Evolutionary conservation across 2,113 vertebrate genomes (phyloP).

Genomic region (Corythaeola cristata): DNA sequence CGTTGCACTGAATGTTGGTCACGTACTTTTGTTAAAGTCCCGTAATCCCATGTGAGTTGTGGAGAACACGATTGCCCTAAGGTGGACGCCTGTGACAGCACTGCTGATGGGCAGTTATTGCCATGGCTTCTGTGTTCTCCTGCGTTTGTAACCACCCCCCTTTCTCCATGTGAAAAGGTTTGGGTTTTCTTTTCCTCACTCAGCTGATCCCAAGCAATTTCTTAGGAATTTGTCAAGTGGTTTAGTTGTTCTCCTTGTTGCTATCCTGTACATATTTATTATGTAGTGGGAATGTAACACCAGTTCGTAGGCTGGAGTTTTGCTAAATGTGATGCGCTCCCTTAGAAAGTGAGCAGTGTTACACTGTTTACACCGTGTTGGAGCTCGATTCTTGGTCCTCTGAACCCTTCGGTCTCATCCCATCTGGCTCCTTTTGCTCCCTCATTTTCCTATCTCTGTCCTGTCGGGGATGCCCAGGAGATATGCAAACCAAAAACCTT

Average conservation of each 20-base stretch:
- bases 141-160: not conserved
- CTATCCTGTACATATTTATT: not conserved
- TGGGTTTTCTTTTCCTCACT: not conserved
- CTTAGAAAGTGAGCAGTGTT: not conserved
- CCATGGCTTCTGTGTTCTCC: not conserved
- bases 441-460: not conserved
- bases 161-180: not conserved
- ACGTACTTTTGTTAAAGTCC: not conserved
- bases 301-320: not conserved
- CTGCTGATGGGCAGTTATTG: not conserved
- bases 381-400: not conserved
- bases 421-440: not conserved
- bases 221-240: not conserved
- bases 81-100: not conserved
- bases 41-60: rapidly evolving
- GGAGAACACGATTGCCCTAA: not conserved
- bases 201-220: not conserved
- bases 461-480: not conserved
- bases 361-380: not conserved
- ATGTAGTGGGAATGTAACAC: not conserved
- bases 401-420: not conserved
- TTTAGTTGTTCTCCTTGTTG: not conserved
- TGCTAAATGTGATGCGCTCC: not conserved
- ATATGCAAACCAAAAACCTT: not conserved
- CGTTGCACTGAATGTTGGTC: not conserved